Conservation (phyloP, 2,797 vertebrate species). For the Onychomys leucogaster region DNA sequence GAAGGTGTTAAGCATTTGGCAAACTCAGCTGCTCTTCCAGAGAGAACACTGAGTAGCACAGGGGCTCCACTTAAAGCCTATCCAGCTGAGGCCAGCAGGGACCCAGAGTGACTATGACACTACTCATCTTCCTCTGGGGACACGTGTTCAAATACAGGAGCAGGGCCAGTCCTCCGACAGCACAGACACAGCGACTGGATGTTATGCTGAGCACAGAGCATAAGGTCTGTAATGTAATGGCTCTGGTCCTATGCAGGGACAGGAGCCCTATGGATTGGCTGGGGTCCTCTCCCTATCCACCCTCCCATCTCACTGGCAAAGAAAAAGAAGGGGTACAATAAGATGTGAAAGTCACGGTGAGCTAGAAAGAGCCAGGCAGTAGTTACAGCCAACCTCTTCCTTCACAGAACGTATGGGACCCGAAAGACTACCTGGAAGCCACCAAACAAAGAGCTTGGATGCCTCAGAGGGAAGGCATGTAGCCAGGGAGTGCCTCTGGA, state of each 20-base stretch:
- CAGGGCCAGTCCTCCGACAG: constrained; percentile 52
- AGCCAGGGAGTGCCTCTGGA: background rate
- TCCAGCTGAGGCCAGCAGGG: background rate
- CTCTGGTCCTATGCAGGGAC: background rate
- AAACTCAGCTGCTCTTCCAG: too few species aligned
- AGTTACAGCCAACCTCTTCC: constrained; percentile 9
- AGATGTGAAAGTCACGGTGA: background rate
- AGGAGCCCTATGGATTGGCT: background rate
- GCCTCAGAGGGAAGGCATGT: background rate
- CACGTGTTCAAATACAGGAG: constrained; percentile 61
- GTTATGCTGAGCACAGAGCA: background rate
- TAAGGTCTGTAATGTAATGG: background rate
- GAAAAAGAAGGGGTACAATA: constrained; percentile 1
- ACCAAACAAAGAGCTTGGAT: constrained; percentile 44
- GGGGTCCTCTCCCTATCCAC: background rate
- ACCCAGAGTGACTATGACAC: constrained; percentile 17
- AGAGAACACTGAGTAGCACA: background rate
- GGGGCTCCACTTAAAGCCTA: background rate
- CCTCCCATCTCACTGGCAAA: background rate
- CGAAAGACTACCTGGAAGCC: background rate
- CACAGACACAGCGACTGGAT: background rate
- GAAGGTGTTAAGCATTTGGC: background rate
- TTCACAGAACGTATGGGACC: constrained; percentile 1
- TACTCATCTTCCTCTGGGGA: constrained; percentile 52
- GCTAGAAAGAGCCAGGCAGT: background rate